Conservation (phyloP, 2,797 vertebrate genomes). For the Simalia tracyae region DNA sequence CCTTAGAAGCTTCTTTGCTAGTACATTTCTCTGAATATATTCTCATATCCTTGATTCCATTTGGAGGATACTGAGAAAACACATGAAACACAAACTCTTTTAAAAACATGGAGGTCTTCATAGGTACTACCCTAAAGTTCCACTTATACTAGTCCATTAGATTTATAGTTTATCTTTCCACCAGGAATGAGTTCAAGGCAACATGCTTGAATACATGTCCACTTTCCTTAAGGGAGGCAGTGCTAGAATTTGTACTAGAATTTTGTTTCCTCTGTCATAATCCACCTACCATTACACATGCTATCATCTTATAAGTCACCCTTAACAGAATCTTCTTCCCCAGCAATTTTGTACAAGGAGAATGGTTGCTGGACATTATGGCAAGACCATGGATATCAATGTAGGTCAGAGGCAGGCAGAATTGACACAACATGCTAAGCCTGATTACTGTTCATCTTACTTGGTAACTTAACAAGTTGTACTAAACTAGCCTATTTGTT, state of each 20-base stretch:
- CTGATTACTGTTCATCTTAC: not conserved
- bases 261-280: not conserved
- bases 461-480: not conserved
- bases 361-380: not conserved
- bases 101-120: not conserved
- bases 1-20: not conserved
- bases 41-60: not conserved
- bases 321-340: not conserved
- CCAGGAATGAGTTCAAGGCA: not conserved
- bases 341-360: not conserved
- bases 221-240: not conserved
- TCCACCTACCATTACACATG: not conserved
- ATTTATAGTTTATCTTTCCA: not conserved
- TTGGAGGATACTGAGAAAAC: not conserved
- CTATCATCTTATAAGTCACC: not conserved
- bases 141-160: not conserved
- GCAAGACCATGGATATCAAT: not conserved
- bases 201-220: not conserved
- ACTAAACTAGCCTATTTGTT: not conserved
- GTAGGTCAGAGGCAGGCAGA: not conserved
- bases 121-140: not conserved
- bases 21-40: not conserved
- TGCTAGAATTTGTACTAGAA: not conserved
- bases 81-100: not conserved
- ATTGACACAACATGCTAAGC: not conserved